phyloP scores from a whole-genome alignment of 1,140 invertebrate species.

The Octopus sinensis region DNA sequence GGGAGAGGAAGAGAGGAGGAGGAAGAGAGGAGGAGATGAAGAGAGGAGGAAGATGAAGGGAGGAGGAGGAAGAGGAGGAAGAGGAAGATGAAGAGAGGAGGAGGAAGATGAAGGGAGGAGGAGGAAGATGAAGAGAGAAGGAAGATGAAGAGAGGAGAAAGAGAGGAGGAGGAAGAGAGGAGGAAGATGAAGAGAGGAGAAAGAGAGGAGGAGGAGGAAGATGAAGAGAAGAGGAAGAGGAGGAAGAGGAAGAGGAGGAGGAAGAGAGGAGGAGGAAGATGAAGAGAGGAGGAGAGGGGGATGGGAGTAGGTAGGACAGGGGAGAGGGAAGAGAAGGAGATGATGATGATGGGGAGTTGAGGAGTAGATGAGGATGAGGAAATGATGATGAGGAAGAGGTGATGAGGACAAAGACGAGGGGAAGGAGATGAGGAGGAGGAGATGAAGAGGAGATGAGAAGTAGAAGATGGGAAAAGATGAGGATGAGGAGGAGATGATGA shows the following conservation, averaged over 20 bases:
- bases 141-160: neutral
- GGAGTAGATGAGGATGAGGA: too few relatives aligned
- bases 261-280: neutral
- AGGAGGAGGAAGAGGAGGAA: neutral
- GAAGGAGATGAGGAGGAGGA: too few relatives aligned
- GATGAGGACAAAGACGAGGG: too few relatives aligned
- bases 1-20: neutral
- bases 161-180: too few relatives aligned
- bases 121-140: neutral
- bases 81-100: neutral
- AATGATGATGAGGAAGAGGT: too few relatives aligned
- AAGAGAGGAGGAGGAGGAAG: neutral
- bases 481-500: too few relatives aligned
- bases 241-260: too few relatives aligned
- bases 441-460: too few relatives aligned
- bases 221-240: neutral
- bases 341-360: too few relatives aligned
- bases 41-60: neutral
- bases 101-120: neutral
- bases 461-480: too few relatives aligned
- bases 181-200: neutral
- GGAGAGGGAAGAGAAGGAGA: too few relatives aligned
- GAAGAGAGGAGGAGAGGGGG: neutral
- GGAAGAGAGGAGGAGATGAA: neutral
- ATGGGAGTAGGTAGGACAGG: too few relatives aligned